phyloP scores from a whole-genome alignment of 2,797 vertebrate genomes.

The Siniperca obscura region DNA sequence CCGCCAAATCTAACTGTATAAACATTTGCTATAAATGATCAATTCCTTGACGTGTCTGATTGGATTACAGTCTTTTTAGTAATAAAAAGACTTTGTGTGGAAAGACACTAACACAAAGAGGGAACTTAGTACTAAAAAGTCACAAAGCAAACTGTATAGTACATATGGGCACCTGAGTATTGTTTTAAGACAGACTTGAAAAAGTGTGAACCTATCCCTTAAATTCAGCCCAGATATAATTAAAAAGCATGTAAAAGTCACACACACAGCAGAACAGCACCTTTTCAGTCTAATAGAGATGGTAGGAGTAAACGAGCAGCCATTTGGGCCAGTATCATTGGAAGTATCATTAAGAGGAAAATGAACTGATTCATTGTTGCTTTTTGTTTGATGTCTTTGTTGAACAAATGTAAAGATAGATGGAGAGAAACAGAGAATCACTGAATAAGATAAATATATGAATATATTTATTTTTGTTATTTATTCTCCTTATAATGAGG shows the following conservation, averaged over 20 bases:
- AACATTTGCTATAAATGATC: background rate
- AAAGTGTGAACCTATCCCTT: background rate
- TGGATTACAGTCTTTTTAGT: background rate
- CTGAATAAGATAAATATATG: too few species aligned
- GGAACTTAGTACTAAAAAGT: too few species aligned
- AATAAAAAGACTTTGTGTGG: too few species aligned
- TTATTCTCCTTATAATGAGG: too few species aligned
- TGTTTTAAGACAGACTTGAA: too few species aligned
- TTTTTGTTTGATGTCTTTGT: too few species aligned
- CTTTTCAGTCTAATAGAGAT: conserved; percentile 30
- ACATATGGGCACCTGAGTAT: background rate
- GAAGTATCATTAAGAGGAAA: conserved; percentile 37
- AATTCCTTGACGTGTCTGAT: background rate
- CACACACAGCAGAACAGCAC: background rate
- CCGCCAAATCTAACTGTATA: background rate
- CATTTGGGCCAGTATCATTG: conserved; percentile 29
- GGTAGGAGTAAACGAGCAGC: conserved; percentile 39
- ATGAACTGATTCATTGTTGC: background rate
- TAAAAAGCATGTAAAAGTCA: background rate
- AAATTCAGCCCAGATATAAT: background rate
- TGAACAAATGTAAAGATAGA: too few species aligned
- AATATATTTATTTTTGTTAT: too few species aligned
- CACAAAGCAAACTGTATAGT: background rate
- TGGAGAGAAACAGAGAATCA: too few species aligned
- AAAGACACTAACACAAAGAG: background rate